These are phyloP conservation scores for Pycnonotus jocosus DNA, from an alignment of 2,113 vertebrate genomes.

Conservation along the genomic window DNA sequence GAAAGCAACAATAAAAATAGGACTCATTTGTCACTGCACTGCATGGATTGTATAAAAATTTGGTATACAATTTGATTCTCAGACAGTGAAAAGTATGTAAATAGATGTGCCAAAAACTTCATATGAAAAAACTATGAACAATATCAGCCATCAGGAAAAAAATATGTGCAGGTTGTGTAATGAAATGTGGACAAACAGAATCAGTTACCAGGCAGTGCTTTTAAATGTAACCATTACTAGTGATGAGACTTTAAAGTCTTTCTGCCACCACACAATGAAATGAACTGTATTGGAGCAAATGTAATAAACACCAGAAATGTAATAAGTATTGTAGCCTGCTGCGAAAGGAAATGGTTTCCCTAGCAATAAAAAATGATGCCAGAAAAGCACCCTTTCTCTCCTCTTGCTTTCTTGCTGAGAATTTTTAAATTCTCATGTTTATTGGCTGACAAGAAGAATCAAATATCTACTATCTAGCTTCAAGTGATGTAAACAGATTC, in stretches of 20 bases:
- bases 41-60: neutral
- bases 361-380: slow-evolving; percentile 6
- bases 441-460: neutral
- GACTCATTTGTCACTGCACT: neutral
- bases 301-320: neutral
- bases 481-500: neutral
- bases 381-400: neutral
- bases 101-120: neutral
- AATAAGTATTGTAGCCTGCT: neutral
- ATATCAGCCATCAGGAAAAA: neutral
- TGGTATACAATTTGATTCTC: neutral
- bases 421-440: neutral
- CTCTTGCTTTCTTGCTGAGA: neutral
- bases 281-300: neutral
- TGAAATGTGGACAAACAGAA: neutral
- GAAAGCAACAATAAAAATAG: neutral
- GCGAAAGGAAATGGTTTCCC: neutral
- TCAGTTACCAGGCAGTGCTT: neutral
- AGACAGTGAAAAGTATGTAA: neutral
- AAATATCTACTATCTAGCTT: neutral
- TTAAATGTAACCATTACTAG: neutral
- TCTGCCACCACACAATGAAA: neutral
- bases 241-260: neutral
- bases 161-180: neutral
- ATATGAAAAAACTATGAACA: neutral